Evolutionary conservation across 2,888 invertebrate species (phyloP).

Genomic region (Melikaiella ostensackeni): DNA sequence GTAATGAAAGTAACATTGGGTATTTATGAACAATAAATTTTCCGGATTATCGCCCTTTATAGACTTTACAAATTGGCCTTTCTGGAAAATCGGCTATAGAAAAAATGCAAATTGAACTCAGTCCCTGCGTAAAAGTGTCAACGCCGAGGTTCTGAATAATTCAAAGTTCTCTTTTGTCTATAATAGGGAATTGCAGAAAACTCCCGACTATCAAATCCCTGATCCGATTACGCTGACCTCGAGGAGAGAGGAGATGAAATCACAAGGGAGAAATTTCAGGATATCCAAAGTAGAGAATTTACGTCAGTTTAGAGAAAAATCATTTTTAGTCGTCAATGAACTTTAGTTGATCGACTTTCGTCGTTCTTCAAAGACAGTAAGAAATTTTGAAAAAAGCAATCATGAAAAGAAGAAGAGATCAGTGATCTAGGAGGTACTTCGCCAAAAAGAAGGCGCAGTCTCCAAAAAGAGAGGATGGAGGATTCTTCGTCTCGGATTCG

Average conservation of each 20-base stretch:
- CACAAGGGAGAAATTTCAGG: conserved; percentile 7
- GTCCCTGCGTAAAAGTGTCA: neutral
- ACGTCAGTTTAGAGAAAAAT: conserved; percentile 1
- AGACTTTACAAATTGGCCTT: neutral
- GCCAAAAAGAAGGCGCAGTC: conserved; percentile 8
- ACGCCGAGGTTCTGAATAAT: neutral
- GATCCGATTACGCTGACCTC: neutral
- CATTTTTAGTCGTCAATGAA: conserved; percentile 10
- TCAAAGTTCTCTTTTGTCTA: conserved; percentile 2
- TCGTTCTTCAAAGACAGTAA: neutral
- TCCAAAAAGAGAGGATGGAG: conserved; percentile 65
- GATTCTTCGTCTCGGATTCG: conserved; percentile 73
- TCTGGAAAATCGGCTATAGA: neutral
- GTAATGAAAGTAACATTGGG: no score
- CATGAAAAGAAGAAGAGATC: conserved; percentile 61
- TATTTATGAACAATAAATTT: neutral
- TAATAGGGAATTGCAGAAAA: neutral
- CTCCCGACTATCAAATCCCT: neutral
- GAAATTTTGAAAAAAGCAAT: conserved; percentile 24
- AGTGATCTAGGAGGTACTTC: conserved; percentile 52
- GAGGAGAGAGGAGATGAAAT: conserved; percentile 14
- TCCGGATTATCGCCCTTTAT: neutral
- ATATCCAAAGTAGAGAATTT: neutral
- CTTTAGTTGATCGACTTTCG: conserved; percentile 4
- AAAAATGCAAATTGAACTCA: conserved; percentile 7